These are phyloP conservation scores for Alauda arvensis DNA, from an alignment of 2,797 vertebrate species.

Conservation along the genomic window DNA sequence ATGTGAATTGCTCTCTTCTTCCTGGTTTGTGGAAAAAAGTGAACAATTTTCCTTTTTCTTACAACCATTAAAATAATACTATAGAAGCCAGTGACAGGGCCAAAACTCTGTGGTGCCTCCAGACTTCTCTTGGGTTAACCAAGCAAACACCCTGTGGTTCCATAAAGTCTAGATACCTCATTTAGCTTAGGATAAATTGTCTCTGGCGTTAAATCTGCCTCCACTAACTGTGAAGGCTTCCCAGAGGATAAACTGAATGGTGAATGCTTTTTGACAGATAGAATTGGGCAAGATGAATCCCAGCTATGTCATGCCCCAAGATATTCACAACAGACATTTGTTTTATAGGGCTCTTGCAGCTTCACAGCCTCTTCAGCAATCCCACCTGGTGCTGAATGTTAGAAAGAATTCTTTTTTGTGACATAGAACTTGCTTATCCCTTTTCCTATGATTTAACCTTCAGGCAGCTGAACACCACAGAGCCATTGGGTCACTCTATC, in stretches of 20 bases:
- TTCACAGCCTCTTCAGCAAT: not conserved
- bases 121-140: not conserved
- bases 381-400: not conserved
- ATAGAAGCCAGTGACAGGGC: not conserved
- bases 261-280: not conserved
- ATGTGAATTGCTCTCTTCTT: not conserved
- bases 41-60: not conserved
- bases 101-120: not conserved
- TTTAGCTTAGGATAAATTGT: not conserved
- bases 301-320: not conserved
- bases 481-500: not conserved
- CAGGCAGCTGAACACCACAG: not conserved
- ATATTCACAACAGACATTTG: not conserved
- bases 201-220: not conserved
- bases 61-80: not conserved
- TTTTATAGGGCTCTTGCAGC: not conserved
- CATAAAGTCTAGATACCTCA: not conserved
- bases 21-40: not conserved
- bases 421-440: not conserved
- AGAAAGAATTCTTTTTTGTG: not conserved
- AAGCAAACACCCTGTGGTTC: not conserved
- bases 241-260: not conserved
- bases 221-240: not conserved
- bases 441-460: not conserved
- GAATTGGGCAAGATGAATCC: slow-evolving; percentile 1